Percentiles rank a stretch among this genome's conserved stretches.
Evolutionary conservation across 1,140 invertebrate species (phyloP).

Genomic region (Leptinotarsa texana): DNA sequence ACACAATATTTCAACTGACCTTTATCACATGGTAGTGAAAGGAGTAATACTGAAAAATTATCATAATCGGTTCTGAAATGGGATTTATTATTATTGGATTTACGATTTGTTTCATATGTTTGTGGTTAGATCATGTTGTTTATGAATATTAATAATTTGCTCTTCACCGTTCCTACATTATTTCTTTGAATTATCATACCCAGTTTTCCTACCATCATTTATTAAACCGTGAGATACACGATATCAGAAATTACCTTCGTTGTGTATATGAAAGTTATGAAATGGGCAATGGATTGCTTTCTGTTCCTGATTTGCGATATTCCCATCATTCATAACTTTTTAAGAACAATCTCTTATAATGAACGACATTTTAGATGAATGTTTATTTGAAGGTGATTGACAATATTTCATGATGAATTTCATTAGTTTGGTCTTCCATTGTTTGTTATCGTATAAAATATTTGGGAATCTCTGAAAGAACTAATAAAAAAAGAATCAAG

Average conservation of each 20-base stretch:
- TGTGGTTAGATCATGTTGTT: constrained; percentile 18
- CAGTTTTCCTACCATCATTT: background rate
- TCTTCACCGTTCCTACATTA: background rate
- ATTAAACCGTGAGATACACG: background rate
- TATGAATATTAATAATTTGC: constrained; percentile 17
- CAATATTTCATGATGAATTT: too few relatives aligned
- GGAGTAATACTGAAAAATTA: constrained; percentile 25
- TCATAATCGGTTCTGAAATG: constrained; percentile 21
- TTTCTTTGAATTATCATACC: background rate
- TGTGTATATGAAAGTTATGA: too few relatives aligned
- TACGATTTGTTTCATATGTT: constrained; percentile 18
- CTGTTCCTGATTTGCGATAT: too few relatives aligned
- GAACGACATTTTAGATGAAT: too few relatives aligned
- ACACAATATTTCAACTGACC: constrained; percentile 16
- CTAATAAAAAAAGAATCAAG: too few relatives aligned
- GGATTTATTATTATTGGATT: constrained; percentile 25
- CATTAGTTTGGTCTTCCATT: too few relatives aligned
- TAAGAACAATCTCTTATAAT: too few relatives aligned
- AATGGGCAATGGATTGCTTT: too few relatives aligned
- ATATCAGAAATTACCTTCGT: background rate
- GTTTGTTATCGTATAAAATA: too few relatives aligned
- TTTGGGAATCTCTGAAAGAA: too few relatives aligned
- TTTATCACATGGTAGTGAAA: constrained; percentile 22
- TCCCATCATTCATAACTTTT: too few relatives aligned
- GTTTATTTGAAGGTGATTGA: too few relatives aligned